Evolutionary conservation across 1,140 invertebrate genomes (phyloP).

Genomic region (Drosophila sulfurigaster): DNA sequence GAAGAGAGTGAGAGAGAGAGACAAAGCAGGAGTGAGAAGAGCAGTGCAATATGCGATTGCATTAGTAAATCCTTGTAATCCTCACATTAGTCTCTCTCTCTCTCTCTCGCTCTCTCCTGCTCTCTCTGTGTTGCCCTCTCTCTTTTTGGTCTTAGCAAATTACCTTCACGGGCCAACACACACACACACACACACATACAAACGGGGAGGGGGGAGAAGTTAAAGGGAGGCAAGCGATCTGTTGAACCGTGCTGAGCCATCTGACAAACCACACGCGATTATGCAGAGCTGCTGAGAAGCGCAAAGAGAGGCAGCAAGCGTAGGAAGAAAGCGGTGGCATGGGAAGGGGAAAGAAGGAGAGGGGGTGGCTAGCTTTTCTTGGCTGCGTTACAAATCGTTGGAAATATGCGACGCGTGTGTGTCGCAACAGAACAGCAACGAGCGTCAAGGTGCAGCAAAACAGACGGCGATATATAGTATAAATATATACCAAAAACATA

Average conservation of each 20-base stretch:
- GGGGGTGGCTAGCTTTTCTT: slow-evolving; percentile 9
- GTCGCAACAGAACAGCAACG: slow-evolving; percentile 42
- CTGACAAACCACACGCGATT: slow-evolving; percentile 78
- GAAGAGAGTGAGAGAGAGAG: not conserved
- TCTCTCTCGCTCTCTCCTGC: no score
- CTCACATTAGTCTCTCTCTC: slow-evolving; percentile 69
- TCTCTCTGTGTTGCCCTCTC: slow-evolving; percentile 20
- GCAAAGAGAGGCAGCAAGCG: not conserved
- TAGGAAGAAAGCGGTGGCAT: not conserved
- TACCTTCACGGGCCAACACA: slow-evolving; percentile 59
- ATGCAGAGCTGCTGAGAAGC: slow-evolving; percentile 28
- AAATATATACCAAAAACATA: slow-evolving; percentile 11
- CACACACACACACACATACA: slow-evolving; percentile 16
- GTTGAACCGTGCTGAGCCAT: slow-evolving; percentile 50
- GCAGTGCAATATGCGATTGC: slow-evolving; percentile 66
- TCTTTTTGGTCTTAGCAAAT: slow-evolving; percentile 73
- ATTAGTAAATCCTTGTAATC: slow-evolving; percentile 81
- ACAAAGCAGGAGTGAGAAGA: not conserved
- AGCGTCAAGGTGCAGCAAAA: slow-evolving; percentile 54
- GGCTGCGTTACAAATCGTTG: slow-evolving; percentile 65
- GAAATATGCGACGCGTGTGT: slow-evolving; percentile 75
- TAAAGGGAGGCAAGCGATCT: slow-evolving; percentile 23
- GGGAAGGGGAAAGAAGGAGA: not conserved
- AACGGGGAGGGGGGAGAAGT: not conserved
- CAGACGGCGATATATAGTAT: slow-evolving; percentile 8